These are phyloP conservation scores for Brachyhypopomus gauderio DNA, from an alignment of 2,113 vertebrate species.

Conservation along the genomic window DNA sequence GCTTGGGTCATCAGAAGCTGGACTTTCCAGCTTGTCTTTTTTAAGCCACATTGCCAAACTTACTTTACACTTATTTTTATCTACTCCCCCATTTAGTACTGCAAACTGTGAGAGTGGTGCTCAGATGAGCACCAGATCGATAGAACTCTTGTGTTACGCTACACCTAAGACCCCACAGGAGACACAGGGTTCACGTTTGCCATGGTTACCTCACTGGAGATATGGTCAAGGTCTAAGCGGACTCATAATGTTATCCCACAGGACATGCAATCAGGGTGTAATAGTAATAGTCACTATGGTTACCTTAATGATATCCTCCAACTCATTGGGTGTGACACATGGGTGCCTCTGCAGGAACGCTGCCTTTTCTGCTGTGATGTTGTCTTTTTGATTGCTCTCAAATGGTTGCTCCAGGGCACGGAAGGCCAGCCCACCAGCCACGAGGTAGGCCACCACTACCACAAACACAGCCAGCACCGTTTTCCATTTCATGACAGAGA, in stretches of 20 bases:
- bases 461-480: slow-evolving; percentile 93
- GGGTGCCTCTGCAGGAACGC: slow-evolving; percentile 87
- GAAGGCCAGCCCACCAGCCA: slow-evolving; percentile 88
- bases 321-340: slow-evolving; percentile 84
- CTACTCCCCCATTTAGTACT: slow-evolving; percentile 7
- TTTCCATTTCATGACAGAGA: slow-evolving; percentile 96
- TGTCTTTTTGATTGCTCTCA: slow-evolving; percentile 89
- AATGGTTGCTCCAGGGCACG: slow-evolving; percentile 90
- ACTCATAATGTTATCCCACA: too few relatives aligned
- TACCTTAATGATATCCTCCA: slow-evolving; percentile 92
- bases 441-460: slow-evolving; percentile 91
- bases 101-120: slow-evolving; percentile 25
- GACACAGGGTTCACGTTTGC: slow-evolving; percentile 15
- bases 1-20: too few relatives aligned
- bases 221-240: too few relatives aligned
- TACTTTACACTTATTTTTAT: slow-evolving; percentile 39
- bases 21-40: background rate
- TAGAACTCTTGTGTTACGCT: slow-evolving; percentile 60
- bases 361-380: slow-evolving; percentile 87
- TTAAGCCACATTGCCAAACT: background rate
- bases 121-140: slow-evolving; percentile 56
- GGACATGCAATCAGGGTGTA: too few relatives aligned
- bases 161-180: slow-evolving; percentile 54
- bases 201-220: too few relatives aligned
- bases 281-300: too few relatives aligned